A percentile compares a stretch with the other conserved stretches of the same genome.
Evolutionary conservation across 2,113 vertebrate genomes (phyloP).

Genomic region (Tringa solitaria): DNA sequence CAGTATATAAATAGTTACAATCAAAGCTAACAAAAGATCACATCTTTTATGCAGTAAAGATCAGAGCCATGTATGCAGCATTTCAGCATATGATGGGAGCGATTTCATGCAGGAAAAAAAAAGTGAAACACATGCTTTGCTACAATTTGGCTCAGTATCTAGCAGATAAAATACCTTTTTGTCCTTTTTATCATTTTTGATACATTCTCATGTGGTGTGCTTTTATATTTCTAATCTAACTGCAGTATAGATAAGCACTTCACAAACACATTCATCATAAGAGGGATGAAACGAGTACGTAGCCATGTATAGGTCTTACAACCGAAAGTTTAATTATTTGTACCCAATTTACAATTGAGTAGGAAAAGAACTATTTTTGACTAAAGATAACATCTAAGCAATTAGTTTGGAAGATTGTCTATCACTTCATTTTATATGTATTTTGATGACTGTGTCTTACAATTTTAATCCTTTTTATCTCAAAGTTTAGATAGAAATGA

Average conservation of each 20-base stretch:
- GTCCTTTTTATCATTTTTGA: background rate
- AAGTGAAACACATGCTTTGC: background rate
- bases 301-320: background rate
- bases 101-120: background rate
- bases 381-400: background rate
- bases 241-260: background rate
- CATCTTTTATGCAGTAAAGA: background rate
- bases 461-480: background rate
- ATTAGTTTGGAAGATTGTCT: background rate
- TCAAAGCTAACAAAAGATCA: background rate
- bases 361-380: background rate
- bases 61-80: background rate
- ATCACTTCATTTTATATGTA: background rate
- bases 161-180: background rate
- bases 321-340: background rate
- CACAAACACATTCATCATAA: background rate
- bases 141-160: background rate
- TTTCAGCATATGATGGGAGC: background rate
- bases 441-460: background rate
- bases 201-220: background rate
- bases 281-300: background rate
- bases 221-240: background rate
- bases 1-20: background rate
- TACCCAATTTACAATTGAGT: background rate
- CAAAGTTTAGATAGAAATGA: background rate